Percentiles rank a stretch among this genome's conserved stretches.
phyloP scores from a whole-genome alignment of 2,113 vertebrate species.

The Platycercus adscitus region DNA sequence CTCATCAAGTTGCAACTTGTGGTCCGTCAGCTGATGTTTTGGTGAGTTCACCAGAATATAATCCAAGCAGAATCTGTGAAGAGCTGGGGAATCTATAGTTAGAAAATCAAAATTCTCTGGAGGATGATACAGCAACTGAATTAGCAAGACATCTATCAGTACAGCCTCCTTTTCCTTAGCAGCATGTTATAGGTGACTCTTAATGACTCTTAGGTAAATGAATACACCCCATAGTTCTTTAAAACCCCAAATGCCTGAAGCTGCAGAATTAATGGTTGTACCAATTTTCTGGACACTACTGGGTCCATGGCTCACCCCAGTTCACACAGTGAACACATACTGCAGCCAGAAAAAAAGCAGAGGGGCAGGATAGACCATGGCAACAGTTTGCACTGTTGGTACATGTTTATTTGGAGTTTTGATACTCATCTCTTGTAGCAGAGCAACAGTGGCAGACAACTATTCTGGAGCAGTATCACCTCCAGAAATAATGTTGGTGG shows the following conservation, averaged over 20 bases:
- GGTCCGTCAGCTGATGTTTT: not conserved
- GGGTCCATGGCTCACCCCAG: fast-evolving
- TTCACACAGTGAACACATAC: not conserved
- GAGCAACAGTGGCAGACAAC: not conserved
- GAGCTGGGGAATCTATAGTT: not conserved
- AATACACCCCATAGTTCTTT: not conserved
- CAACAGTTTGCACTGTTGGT: not conserved
- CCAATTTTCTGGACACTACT: not conserved
- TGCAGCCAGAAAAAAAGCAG: not conserved
- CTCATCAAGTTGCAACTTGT: not conserved
- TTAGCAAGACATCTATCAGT: not conserved
- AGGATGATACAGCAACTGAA: not conserved
- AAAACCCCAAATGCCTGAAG: not conserved
- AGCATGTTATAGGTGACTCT: not conserved
- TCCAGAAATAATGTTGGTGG: not conserved
- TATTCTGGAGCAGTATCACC: not conserved
- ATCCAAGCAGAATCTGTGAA: not conserved
- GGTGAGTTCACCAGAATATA: not conserved
- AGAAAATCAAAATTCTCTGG: not conserved
- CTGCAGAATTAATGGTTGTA: not conserved
- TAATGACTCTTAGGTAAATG: not conserved
- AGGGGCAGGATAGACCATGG: not conserved
- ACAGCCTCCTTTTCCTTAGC: not conserved
- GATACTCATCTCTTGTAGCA: not conserved
- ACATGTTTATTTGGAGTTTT: not conserved